Conservation (phyloP, 2,888 invertebrate species). For the Gymnoscelis rufifasciata region DNA sequence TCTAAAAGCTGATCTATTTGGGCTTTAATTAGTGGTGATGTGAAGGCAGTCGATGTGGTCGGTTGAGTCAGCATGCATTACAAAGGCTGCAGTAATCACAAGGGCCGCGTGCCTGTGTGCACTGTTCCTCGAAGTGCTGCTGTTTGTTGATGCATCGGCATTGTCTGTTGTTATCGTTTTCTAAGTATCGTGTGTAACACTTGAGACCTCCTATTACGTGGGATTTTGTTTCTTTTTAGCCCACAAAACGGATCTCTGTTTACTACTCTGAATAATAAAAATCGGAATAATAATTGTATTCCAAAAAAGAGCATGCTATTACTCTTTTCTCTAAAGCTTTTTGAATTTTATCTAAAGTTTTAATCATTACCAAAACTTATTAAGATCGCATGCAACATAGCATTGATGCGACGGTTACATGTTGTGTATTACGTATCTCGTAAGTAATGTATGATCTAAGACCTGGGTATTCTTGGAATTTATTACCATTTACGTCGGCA, state of each 20-base stretch:
- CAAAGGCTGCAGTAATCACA: constrained; percentile 18
- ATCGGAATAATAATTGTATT: too few species aligned
- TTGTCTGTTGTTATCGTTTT: constrained; percentile 45
- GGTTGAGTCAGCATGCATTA: constrained; percentile 28
- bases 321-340: too few species aligned
- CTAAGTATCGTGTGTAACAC: constrained; percentile 34
- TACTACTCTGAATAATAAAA: too few species aligned
- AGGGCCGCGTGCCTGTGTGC: constrained; percentile 44
- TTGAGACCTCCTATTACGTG: constrained; percentile 11
- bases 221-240: background rate
- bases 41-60: constrained; percentile 10
- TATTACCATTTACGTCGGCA: too few species aligned
- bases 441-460: background rate
- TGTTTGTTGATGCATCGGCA: constrained; percentile 45
- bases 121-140: constrained; percentile 51
- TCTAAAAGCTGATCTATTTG: constrained; percentile 23
- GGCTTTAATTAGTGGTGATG: constrained; percentile 28
- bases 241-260: too few species aligned
- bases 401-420: too few species aligned
- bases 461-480: background rate
- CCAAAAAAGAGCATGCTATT: too few species aligned
- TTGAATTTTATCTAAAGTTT: too few species aligned
- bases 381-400: too few species aligned
- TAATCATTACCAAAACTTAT: too few species aligned
- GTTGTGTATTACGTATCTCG: background rate